These are phyloP conservation scores for Neuroscelio doddi DNA, from an alignment of 2,888 invertebrate species.

Conservation along the genomic window DNA sequence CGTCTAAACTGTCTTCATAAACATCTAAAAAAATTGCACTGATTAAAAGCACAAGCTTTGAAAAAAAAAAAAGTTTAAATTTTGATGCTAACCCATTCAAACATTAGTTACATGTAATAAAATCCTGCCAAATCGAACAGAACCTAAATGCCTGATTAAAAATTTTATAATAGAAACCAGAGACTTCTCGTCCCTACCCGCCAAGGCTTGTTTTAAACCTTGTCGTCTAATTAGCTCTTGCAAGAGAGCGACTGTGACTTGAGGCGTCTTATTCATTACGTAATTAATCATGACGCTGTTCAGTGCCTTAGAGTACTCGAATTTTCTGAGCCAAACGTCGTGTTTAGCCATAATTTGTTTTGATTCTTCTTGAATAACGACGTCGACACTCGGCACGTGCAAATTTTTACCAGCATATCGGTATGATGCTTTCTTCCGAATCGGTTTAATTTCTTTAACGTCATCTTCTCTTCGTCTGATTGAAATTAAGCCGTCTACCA, in stretches of 20 bases:
- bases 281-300: constrained; percentile 79
- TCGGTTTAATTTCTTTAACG: constrained; percentile 64
- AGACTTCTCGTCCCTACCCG: constrained; percentile 80
- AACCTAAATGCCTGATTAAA: constrained; percentile 82
- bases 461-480: constrained; percentile 84
- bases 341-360: constrained; percentile 74
- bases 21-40: constrained; percentile 75
- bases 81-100: constrained; percentile 76
- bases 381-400: constrained; percentile 73
- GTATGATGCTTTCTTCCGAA: constrained; percentile 75
- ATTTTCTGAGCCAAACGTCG: constrained; percentile 84
- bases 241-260: constrained; percentile 85
- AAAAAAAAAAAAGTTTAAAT: neutral
- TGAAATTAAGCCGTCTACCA: constrained; percentile 93
- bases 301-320: constrained; percentile 87
- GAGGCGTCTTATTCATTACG: constrained; percentile 79
- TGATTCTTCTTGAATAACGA: constrained; percentile 72
- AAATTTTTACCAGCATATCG: constrained; percentile 68
- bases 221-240: constrained; percentile 90
- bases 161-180: constrained; percentile 82
- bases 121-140: constrained; percentile 82
- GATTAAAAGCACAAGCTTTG: too few relatives aligned
- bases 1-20: too few relatives aligned
- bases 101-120: constrained; percentile 83
- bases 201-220: constrained; percentile 83